Conservation (phyloP, 2,888 invertebrate genomes). For the Elmis aenea region DNA sequence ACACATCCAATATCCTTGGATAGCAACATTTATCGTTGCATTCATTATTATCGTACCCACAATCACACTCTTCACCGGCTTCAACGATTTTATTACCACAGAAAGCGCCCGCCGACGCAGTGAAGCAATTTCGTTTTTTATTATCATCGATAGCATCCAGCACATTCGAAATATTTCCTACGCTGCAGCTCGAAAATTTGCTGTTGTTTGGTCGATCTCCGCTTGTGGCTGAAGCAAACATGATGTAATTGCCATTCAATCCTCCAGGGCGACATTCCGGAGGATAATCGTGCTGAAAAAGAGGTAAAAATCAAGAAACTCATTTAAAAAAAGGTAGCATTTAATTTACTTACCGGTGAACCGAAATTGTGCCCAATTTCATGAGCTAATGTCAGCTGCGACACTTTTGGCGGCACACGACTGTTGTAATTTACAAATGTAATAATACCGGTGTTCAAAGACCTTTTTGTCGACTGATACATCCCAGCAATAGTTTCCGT, state of each 20-base stretch:
- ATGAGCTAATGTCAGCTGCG: constrained; percentile 95
- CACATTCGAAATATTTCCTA: constrained; percentile 92
- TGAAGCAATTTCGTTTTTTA: constrained; percentile 90
- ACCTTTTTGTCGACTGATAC: constrained; percentile 89
- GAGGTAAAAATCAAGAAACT: constrained; percentile 34
- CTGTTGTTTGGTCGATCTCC: constrained; percentile 98
- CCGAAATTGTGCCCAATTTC: constrained; percentile 99
- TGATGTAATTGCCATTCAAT: constrained; percentile 93
- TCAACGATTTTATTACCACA: constrained; percentile 99
- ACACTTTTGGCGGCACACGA: constrained; percentile 94
- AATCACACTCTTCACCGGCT: constrained; percentile 96
- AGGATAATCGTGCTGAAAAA: constrained; percentile 82
- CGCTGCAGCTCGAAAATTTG: constrained; percentile 91
- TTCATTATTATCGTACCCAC: constrained; percentile 88
- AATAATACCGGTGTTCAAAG: constrained; percentile 97
- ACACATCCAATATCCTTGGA: constrained; percentile 70
- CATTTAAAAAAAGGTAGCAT: constrained; percentile 2
- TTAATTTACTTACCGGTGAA: constrained; percentile 70
- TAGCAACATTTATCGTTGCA: constrained; percentile 93
- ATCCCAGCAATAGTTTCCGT: constrained; percentile 93
- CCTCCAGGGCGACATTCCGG: constrained; percentile 88
- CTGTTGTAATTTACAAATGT: constrained; percentile 98
- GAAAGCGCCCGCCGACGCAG: constrained; percentile 88
- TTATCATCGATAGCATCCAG: constrained; percentile 87
- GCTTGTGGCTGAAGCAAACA: constrained; percentile 99